phyloP scores from a whole-genome alignment of 2,888 invertebrate species.

The Oeneis ivallda region DNA sequence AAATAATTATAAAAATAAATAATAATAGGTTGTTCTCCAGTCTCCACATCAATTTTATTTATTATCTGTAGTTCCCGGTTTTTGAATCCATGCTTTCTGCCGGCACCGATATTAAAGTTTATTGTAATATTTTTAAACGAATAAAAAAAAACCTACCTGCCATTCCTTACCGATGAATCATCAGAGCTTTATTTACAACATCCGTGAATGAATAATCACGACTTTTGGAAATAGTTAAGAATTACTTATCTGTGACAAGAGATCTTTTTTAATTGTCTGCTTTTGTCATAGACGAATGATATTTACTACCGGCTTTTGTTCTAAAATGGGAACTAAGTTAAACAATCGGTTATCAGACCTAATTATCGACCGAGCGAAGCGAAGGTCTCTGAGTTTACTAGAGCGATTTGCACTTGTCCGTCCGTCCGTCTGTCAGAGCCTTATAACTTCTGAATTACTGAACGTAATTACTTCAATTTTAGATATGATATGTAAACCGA shows the following conservation, averaged over 20 bases:
- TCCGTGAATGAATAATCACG: slow-evolving; percentile 39
- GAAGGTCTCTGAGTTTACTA: too few species aligned
- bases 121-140: background rate
- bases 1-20: background rate
- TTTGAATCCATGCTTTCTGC: background rate
- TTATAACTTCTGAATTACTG: too few species aligned
- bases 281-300: too few species aligned
- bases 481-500: too few species aligned
- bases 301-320: too few species aligned
- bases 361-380: too few species aligned
- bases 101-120: background rate
- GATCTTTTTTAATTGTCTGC: background rate
- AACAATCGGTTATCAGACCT: too few species aligned
- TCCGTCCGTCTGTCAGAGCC: too few species aligned
- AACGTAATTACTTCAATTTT: too few species aligned
- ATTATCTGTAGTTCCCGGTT: background rate
- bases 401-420: too few species aligned
- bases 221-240: background rate
- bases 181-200: slow-evolving; percentile 14
- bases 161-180: slow-evolving; percentile 26
- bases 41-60: background rate
- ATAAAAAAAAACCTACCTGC: slow-evolving; percentile 28
- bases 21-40: background rate
- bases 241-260: background rate
- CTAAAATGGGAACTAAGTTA: background rate